Percentiles rank a stretch among this genome's conserved stretches.
phyloP scores from a whole-genome alignment of 2,113 vertebrate species.

The Theristicus caerulescens region DNA sequence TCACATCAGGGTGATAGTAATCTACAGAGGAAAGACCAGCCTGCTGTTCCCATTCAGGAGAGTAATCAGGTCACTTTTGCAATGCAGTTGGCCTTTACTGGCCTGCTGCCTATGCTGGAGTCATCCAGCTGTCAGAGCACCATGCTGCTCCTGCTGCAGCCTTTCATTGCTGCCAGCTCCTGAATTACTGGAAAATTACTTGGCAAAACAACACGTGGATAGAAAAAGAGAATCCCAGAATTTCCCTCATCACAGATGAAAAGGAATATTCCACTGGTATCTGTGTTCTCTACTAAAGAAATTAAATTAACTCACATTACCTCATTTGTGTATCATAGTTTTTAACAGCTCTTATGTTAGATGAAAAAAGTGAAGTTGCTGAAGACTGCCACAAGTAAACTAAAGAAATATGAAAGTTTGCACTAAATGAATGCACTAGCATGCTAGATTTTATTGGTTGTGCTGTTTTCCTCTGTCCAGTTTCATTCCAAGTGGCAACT shows the following conservation, averaged over 20 bases:
- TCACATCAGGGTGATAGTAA: not conserved
- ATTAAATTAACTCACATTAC: not conserved
- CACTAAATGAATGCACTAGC: not conserved
- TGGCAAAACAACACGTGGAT: not conserved
- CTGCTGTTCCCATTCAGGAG: not conserved
- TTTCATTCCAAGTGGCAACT: not conserved
- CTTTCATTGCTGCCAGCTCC: not conserved
- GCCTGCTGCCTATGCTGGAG: not conserved
- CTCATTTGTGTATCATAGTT: not conserved
- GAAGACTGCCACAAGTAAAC: not conserved
- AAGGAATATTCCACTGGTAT: conserved; percentile 13
- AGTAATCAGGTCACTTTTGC: not conserved
- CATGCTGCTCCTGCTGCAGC: not conserved
- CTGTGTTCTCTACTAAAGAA: not conserved
- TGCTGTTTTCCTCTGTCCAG: not conserved
- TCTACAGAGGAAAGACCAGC: not conserved
- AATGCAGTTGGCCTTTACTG: not conserved
- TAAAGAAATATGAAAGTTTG: not conserved
- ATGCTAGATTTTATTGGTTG: not conserved
- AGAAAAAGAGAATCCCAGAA: conserved; percentile 19
- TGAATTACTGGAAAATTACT: conserved; percentile 49
- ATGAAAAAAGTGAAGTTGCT: not conserved
- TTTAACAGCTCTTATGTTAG: not conserved
- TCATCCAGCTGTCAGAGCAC: conserved; percentile 22
- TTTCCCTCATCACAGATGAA: not conserved